phyloP scores from a whole-genome alignment of 2,888 invertebrate genomes.

The Temnothorax rugatulus region DNA sequence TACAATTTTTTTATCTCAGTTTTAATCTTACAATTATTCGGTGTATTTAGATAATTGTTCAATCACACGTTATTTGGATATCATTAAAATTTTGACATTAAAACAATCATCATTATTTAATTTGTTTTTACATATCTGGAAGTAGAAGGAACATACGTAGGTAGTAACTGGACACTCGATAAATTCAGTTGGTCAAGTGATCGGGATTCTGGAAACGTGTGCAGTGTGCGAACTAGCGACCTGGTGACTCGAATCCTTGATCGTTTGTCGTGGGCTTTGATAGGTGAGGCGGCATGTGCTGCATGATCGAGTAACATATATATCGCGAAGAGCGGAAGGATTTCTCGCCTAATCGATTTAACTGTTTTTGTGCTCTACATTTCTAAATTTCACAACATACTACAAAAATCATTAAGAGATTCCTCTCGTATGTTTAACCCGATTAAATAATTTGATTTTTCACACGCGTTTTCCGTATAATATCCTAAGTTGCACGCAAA shows the following conservation, averaged over 20 bases:
- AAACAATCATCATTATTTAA: neutral
- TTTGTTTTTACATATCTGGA: neutral
- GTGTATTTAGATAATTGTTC: neutral
- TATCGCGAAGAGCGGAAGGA: neutral
- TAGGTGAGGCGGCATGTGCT: constrained; percentile 30
- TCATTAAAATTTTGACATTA: neutral
- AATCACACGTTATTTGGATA: no score
- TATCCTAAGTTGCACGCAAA: neutral
- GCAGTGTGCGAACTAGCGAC: constrained; percentile 22
- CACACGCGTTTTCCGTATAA: neutral
- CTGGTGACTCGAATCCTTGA: constrained; percentile 45
- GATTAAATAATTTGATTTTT: neutral
- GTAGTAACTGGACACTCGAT: constrained; percentile 22
- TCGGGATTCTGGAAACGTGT: constrained; percentile 39
- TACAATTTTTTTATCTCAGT: neutral
- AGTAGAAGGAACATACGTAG: neutral
- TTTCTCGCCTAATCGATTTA: constrained; percentile 3
- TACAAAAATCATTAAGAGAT: neutral
- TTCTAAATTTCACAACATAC: neutral
- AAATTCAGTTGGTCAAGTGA: constrained; percentile 20
- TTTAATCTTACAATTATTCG: neutral
- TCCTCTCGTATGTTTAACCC: neutral
- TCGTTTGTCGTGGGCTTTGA: constrained; percentile 46
- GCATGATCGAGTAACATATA: constrained; percentile 24
- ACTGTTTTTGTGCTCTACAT: neutral